phyloP scores from a whole-genome alignment of 2,797 vertebrate genomes.

The Trichosurus vulpecula region DNA sequence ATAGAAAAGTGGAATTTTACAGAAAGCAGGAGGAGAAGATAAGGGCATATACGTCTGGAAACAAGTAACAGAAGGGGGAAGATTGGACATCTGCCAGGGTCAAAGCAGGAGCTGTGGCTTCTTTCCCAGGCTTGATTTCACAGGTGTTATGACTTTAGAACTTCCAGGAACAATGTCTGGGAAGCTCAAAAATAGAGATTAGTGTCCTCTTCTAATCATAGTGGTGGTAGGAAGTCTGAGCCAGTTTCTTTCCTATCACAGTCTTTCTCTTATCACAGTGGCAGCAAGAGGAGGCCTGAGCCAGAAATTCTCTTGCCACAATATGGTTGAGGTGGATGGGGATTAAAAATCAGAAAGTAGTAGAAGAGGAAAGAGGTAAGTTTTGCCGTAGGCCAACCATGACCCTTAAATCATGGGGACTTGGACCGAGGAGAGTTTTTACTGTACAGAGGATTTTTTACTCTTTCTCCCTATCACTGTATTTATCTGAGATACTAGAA shows the following conservation, averaged over 20 bases:
- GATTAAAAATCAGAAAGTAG: neutral
- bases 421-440: neutral
- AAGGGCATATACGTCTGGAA: constrained; percentile 1
- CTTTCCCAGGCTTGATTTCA: neutral
- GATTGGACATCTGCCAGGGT: neutral
- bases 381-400: neutral
- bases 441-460: neutral
- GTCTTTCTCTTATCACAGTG: neutral
- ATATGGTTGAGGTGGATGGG: neutral
- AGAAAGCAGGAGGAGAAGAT: neutral
- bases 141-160: neutral
- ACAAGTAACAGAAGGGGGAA: neutral
- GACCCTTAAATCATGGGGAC: neutral
- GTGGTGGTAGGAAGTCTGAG: constrained; percentile 3
- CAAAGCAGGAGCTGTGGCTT: neutral
- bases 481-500: neutral
- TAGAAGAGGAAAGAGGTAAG: neutral
- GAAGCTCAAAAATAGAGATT: neutral
- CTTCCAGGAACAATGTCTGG: neutral
- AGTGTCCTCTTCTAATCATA: neutral
- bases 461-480: neutral
- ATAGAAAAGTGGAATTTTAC: neutral
- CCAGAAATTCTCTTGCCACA: neutral
- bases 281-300: neutral
- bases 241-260: neutral